These are phyloP conservation scores for Globia sparganii DNA, from an alignment of 2,888 invertebrate species.

Conservation along the genomic window DNA sequence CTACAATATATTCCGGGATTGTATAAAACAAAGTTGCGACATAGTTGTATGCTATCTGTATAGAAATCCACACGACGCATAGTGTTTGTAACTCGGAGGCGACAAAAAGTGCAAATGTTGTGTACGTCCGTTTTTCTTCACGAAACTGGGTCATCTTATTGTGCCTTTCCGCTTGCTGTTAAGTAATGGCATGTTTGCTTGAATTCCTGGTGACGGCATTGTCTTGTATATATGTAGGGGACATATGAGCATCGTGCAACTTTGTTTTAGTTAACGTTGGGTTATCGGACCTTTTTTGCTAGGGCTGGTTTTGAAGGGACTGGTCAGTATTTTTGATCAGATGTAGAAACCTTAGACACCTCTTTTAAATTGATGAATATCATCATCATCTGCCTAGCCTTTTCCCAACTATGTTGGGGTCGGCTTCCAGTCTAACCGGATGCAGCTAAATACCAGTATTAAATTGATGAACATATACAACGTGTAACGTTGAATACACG, in stretches of 20 bases:
- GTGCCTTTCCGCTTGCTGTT: constrained; percentile 68
- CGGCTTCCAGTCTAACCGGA: too few species aligned
- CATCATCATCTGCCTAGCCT: too few species aligned
- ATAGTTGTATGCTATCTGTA: constrained; percentile 36
- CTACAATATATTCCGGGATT: constrained; percentile 14
- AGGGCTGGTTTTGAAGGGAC: too few species aligned
- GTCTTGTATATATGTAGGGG: constrained; percentile 24
- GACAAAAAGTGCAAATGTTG: constrained; percentile 74
- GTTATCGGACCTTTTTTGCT: background rate
- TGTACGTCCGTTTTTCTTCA: constrained; percentile 68
- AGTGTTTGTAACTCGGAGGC: constrained; percentile 56
- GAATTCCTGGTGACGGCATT: constrained; percentile 54
- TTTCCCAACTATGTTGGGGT: too few species aligned
- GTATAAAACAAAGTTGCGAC: constrained; percentile 34
- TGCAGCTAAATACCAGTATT: too few species aligned
- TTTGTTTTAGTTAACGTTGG: background rate
- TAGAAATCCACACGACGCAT: constrained; percentile 34
- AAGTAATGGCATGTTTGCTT: constrained; percentile 65
- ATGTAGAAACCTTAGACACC: background rate
- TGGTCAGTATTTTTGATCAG: background rate
- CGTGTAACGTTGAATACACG: too few species aligned
- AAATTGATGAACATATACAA: too few species aligned
- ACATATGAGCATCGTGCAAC: constrained; percentile 11
- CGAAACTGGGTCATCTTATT: constrained; percentile 74
- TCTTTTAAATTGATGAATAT: background rate